Evolutionary conservation across 2,888 invertebrate species (phyloP).

Genomic region (Athrips mouffetella): DNA sequence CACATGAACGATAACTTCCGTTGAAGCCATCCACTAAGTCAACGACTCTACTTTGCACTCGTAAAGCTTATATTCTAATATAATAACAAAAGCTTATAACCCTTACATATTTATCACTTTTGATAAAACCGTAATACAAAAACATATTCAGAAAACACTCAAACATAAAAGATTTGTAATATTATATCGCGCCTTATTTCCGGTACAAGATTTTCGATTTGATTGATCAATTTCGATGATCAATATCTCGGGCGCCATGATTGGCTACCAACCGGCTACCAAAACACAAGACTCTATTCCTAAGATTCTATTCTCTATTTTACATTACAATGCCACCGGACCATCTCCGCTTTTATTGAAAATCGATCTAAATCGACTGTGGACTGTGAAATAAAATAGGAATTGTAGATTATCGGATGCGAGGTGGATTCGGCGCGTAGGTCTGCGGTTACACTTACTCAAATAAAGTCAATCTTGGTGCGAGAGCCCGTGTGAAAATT

Average conservation of each 20-base stretch:
- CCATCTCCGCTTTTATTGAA: constrained; percentile 35
- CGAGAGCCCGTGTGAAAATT: constrained; percentile 73
- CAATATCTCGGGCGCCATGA: constrained; percentile 70
- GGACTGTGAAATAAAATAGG: constrained; percentile 47
- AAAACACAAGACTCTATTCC: constrained; percentile 32
- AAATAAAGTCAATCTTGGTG: constrained; percentile 76
- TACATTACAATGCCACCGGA: constrained; percentile 54
- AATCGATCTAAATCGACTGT: constrained; percentile 42
- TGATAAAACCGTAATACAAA: neutral
- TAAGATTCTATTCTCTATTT: constrained; percentile 51
- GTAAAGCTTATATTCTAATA: neutral
- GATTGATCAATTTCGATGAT: constrained; percentile 77
- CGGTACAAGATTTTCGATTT: constrained; percentile 71
- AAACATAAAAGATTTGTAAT: constrained; percentile 57
- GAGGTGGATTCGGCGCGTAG: constrained; percentile 45
- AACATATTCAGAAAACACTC: constrained; percentile 43
- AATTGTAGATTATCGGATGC: constrained; percentile 36
- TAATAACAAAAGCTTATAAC: neutral
- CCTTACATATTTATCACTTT: too few species aligned
- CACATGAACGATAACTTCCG: neutral
- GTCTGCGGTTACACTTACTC: constrained; percentile 72
- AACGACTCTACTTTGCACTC: neutral
- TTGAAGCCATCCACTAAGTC: neutral
- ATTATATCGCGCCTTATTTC: constrained; percentile 73
- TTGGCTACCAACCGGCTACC: constrained; percentile 59